Base-by-base conservation (phyloP, 2,888 invertebrate genomes). In the Digitonthophagus gazella region DNA sequence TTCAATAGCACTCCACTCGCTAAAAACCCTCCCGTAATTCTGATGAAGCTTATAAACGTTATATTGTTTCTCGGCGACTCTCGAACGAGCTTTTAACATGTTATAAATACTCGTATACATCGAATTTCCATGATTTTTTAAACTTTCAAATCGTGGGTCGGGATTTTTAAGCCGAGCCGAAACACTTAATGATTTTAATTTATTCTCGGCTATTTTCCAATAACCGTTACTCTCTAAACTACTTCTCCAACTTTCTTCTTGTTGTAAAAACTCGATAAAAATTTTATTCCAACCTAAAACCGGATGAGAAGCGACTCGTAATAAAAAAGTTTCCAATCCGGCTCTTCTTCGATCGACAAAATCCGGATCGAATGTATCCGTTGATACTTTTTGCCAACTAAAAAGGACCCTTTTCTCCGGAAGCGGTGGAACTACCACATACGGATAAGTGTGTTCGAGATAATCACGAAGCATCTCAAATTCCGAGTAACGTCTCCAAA, bases 1-100 rank as follows among this genome's bases (percentile, higher is more conserved):
- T 78, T 94, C 94, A 66, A 91, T 89, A 28, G 90, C 92, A 79
- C 93, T 93, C 93, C 93, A 94, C 80, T 94, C 93, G 75, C 92
- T 92, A 78, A 93, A 93, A 68, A 93, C 86, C 63, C 92, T 87
- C 0, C 93, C 93, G 76, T 93, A 93, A 83, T 92, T 91, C 0
- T 90, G 89, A 78, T 94, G 93, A 55, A 93, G 83, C 80, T 93
- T 93, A 78, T 93, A 91, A 18, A 93, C 84, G 5, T 89, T 91
- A 78, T 90, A 93, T 75, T 90, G 88, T 75, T 90, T 90, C 79
- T 93, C 92, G 74, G 90, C 91, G 75, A 93, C 88, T 78, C 88
- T 87, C 64, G 91, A 89, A 71, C 88, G 85, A 75, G 85, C 86
- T 77, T 86, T 87, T 11, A 89, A 82, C 76, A 87, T 84, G 76